phyloP scores from a whole-genome alignment of 2,797 vertebrate species.

The Brotogeris chrysoptera region DNA sequence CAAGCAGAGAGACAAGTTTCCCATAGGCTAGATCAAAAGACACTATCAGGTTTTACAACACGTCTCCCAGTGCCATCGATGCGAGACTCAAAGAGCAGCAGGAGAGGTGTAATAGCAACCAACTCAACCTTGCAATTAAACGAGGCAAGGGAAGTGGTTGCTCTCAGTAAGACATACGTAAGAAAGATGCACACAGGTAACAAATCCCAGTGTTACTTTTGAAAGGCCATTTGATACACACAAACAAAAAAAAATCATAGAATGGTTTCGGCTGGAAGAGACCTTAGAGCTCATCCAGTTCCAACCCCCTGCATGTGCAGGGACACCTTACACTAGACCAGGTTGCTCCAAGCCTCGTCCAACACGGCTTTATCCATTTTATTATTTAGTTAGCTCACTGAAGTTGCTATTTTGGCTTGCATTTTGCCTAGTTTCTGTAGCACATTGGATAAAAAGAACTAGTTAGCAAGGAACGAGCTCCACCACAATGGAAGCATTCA shows the following conservation, averaged over 20 bases:
- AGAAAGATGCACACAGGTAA: background rate
- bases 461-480: background rate
- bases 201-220: fast-evolving
- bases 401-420: background rate
- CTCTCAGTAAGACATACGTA: background rate
- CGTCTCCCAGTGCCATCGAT: background rate
- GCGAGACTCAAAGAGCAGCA: background rate
- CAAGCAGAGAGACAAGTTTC: background rate
- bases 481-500: fast-evolving
- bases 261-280: background rate
- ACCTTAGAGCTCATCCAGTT: background rate
- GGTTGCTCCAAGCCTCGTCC: background rate
- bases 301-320: background rate
- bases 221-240: background rate
- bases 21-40: background rate
- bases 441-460: background rate
- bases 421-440: background rate
- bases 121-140: background rate
- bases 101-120: background rate
- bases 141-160: background rate
- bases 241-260: background rate
- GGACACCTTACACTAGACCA: background rate
- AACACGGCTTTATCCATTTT: background rate
- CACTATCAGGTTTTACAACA: background rate
- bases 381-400: background rate